Conservation (phyloP, 2,113 vertebrate species). For the Sardina pilchardus region DNA sequence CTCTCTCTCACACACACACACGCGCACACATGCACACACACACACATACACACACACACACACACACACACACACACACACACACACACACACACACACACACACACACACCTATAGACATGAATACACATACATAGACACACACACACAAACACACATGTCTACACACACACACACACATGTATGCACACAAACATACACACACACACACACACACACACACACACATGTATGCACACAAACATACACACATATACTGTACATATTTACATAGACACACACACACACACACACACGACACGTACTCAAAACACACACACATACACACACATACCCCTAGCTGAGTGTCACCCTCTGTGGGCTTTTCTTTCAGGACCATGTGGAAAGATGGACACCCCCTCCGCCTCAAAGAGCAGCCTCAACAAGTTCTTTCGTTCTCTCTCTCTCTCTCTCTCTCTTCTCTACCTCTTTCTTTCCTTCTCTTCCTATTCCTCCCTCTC, state of each 20-base stretch:
- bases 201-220: no score
- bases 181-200: no score
- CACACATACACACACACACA: not conserved
- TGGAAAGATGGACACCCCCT: not conserved
- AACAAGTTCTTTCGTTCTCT: conserved; percentile 12
- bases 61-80: not conserved
- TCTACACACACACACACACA: no score
- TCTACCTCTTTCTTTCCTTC: not conserved
- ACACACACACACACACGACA: not conserved
- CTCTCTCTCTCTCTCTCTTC: not conserved
- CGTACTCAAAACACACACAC: not conserved
- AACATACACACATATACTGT: not conserved
- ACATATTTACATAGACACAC: no score
- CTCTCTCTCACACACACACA: not conserved
- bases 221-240: not conserved
- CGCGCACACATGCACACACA: not conserved
- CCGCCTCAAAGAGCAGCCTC: not conserved
- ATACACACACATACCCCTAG: not conserved
- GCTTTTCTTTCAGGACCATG: conserved; percentile 1
- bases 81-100: not conserved
- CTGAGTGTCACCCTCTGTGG: not conserved
- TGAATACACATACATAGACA: not conserved
- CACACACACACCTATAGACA: not conserved
- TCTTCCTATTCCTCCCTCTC: not conserved
- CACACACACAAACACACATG: no score